phyloP scores from a whole-genome alignment of 2,797 vertebrate genomes.

The Chiloscyllium punctatum region DNA sequence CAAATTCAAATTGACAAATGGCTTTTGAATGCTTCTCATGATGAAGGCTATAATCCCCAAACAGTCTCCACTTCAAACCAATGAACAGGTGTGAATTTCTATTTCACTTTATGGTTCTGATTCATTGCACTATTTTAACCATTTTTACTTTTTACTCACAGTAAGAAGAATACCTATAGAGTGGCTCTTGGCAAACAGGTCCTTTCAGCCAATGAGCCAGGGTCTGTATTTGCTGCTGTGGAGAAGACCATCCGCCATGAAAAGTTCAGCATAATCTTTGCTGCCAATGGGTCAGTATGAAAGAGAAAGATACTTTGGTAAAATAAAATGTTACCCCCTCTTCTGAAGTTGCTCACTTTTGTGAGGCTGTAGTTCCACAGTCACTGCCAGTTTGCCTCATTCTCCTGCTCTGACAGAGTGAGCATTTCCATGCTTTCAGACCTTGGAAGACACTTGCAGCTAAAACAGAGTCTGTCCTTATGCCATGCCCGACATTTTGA shows the following conservation, averaged over 20 bases:
- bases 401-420: not conserved
- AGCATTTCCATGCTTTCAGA: not conserved
- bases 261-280: slow-evolving; percentile 34
- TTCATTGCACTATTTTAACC: not conserved
- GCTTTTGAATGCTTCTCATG: too few species aligned
- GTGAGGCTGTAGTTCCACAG: not conserved
- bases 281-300: slow-evolving; percentile 23
- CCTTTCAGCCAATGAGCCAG: not conserved
- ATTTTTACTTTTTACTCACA: not conserved
- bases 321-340: not conserved
- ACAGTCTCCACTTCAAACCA: not conserved
- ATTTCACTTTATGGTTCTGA: not conserved
- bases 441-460: not conserved
- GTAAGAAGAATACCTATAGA: slow-evolving; percentile 2
- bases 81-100: not conserved
- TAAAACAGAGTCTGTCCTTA: not conserved
- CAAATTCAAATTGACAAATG: not conserved
- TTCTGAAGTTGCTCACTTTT: not conserved
- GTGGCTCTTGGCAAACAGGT: slow-evolving; percentile 22
- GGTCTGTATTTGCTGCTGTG: not conserved
- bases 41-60: not conserved
- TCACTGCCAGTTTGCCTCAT: not conserved
- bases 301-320: not conserved
- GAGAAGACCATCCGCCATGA: slow-evolving; percentile 18
- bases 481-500: not conserved